phyloP scores from a whole-genome alignment of 2,888 invertebrate genomes.

The Parochlus steinenii region DNA sequence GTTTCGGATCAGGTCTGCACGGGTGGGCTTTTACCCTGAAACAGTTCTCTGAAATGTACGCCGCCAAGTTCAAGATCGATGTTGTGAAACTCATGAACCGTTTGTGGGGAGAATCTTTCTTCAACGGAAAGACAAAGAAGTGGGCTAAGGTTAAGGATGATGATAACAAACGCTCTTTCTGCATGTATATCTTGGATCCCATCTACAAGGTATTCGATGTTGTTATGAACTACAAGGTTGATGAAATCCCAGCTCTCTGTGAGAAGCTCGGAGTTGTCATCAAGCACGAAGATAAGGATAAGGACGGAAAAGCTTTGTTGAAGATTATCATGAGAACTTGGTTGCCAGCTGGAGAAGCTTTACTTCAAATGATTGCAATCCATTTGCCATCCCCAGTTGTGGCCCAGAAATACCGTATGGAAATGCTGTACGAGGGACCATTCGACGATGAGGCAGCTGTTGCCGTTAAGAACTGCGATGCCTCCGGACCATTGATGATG shows the following conservation, averaged over 20 bases:
- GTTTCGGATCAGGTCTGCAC: slow-evolving; percentile 98
- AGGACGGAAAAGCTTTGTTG: slow-evolving; percentile 88
- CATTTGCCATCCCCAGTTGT: slow-evolving; percentile 98
- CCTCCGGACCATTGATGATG: slow-evolving; percentile 98
- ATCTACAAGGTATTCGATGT: slow-evolving; percentile 84
- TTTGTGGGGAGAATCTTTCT: slow-evolving; percentile 99
- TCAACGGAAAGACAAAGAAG: slow-evolving; percentile 93
- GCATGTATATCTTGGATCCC: slow-evolving; percentile 96
- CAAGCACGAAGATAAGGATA: slow-evolving; percentile 89
- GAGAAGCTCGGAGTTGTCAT: slow-evolving; percentile 83
- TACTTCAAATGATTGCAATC: slow-evolving; percentile 99
- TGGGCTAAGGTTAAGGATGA: slow-evolving; percentile 86
- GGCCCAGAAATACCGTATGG: slow-evolving; percentile 98
- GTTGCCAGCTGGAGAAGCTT: slow-evolving; percentile 98
- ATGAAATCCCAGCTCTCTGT: slow-evolving; percentile 73
- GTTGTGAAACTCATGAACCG: slow-evolving; percentile 93
- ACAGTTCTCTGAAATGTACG: slow-evolving; percentile 98
- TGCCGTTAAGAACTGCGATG: slow-evolving; percentile 85
- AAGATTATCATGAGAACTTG: slow-evolving; percentile 98
- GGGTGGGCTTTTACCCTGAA: slow-evolving; percentile 99
- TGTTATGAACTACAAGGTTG: slow-evolving; percentile 88
- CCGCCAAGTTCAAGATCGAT: slow-evolving; percentile 97
- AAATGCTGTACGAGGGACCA: slow-evolving; percentile 98
- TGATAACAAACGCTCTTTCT: slow-evolving; percentile 94
- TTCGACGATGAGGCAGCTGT: slow-evolving; percentile 88